Evolutionary conservation across 2,888 invertebrate genomes (phyloP).

Genomic region (Oeneis ivallda): DNA sequence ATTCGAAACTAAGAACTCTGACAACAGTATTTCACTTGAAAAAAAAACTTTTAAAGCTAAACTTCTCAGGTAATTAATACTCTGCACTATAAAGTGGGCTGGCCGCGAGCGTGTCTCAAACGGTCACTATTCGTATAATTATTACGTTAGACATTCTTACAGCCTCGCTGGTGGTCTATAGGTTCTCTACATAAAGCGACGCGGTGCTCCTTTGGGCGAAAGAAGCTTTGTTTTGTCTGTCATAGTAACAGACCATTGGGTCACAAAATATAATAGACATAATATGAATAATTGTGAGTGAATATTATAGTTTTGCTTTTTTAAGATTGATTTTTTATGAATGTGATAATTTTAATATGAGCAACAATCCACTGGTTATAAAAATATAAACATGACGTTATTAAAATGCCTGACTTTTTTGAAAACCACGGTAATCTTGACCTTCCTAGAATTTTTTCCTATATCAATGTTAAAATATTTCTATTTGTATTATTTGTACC

Average conservation of each 20-base stretch:
- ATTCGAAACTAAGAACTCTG: neutral
- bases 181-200: neutral
- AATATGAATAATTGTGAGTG: too few species aligned
- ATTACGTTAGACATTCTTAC: slow-evolving; percentile 37
- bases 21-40: neutral
- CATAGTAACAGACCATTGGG: neutral
- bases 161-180: slow-evolving; percentile 44
- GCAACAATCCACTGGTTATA: too few species aligned
- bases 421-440: too few species aligned
- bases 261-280: neutral
- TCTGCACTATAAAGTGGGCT: slow-evolving; percentile 26
- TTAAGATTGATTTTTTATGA: too few species aligned
- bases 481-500: too few species aligned
- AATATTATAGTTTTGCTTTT: too few species aligned
- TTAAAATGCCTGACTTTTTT: too few species aligned
- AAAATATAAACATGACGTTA: too few species aligned
- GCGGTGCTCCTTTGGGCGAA: neutral
- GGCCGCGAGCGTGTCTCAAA: slow-evolving; percentile 31
- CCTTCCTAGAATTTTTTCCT: too few species aligned
- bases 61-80: slow-evolving; percentile 10
- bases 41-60: too few species aligned
- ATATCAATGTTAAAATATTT: too few species aligned
- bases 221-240: neutral
- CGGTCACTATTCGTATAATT: slow-evolving; percentile 40
- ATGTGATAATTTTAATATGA: too few species aligned